Conservation (phyloP, 1,140 invertebrate species). For the Scaptomyza pallida region DNA sequence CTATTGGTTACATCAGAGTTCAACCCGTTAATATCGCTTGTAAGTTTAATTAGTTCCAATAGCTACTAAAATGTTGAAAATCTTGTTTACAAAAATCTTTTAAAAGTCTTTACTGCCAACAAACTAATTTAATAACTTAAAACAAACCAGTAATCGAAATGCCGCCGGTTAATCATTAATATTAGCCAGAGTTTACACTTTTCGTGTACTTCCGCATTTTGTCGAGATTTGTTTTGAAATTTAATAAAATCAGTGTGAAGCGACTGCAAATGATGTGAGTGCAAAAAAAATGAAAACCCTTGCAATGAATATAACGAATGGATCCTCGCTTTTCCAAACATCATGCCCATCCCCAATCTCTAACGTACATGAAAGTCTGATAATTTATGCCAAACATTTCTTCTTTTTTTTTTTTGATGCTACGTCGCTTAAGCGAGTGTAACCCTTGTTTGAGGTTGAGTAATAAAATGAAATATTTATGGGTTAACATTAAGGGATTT, state of each 20-base stretch:
- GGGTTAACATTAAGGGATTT: slow-evolving; percentile 73
- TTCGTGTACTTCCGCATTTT: not conserved
- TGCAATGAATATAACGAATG: slow-evolving; percentile 21
- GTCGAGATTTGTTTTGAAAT: slow-evolving; percentile 21
- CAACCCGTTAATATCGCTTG: not conserved
- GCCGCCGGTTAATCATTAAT: slow-evolving; percentile 8
- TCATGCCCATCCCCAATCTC: not conserved
- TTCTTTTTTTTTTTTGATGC: slow-evolving; percentile 68
- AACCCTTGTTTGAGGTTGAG: slow-evolving; percentile 71
- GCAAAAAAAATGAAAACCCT: slow-evolving; percentile 7
- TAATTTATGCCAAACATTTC: slow-evolving; percentile 65
- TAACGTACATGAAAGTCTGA: slow-evolving; percentile 16
- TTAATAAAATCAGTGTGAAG: slow-evolving; percentile 38
- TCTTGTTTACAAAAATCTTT: not conserved
- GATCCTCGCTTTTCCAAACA: slow-evolving; percentile 1
- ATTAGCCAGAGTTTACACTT: not conserved
- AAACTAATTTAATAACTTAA: not conserved
- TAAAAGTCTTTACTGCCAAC: not conserved
- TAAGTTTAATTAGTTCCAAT: not conserved
- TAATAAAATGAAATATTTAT: slow-evolving; percentile 78
- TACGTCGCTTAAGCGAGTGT: slow-evolving; percentile 19
- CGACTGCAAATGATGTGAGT: slow-evolving; percentile 18
- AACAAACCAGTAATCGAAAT: not conserved
- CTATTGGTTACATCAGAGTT: not conserved
- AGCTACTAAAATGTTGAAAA: not conserved